Conservation (phyloP, 2,113 vertebrate species). For the Clarias gariepinus region DNA sequence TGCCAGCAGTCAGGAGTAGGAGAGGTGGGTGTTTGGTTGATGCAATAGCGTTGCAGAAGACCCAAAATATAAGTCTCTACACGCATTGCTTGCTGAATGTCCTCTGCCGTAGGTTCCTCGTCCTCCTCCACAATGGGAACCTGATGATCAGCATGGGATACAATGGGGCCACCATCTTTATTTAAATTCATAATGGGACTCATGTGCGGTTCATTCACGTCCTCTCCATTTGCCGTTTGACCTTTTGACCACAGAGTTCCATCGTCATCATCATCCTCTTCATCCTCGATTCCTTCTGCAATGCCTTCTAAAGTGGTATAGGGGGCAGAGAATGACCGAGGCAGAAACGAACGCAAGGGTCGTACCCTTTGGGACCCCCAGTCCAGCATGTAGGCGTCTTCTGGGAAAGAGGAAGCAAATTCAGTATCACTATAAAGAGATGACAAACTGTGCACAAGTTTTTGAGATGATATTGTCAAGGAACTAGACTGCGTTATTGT, state of each 20-base stretch:
- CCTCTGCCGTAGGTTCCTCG: conserved; percentile 63
- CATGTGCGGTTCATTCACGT: conserved; percentile 5
- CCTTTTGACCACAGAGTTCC: conserved; percentile 14
- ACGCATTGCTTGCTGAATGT: conserved; percentile 70
- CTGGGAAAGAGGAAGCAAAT: conserved; percentile 30
- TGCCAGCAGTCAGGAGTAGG: conserved; percentile 53
- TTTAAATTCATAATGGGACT: conserved; percentile 14
- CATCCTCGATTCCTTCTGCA: conserved; percentile 61
- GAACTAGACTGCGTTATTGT: too few species aligned
- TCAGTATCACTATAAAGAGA: neutral
- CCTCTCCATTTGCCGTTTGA: conserved; percentile 7
- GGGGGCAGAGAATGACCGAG: conserved; percentile 84
- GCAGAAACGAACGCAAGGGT: conserved; percentile 61
- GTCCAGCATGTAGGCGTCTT: conserved; percentile 62
- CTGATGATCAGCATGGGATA: neutral
- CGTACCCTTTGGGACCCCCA: conserved; percentile 58
- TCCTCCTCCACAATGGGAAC: conserved; percentile 33
- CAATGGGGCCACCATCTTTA: neutral
- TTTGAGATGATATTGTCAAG: neutral
- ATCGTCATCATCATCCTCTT: conserved; percentile 41
- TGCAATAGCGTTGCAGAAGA: conserved; percentile 80
- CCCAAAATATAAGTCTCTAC: conserved; percentile 84
- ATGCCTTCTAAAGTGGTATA: conserved; percentile 77
- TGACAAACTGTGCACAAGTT: neutral
- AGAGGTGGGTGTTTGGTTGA: conserved; percentile 68